Percentiles rank a stretch among this genome's conserved stretches.
Evolutionary conservation across 2,888 invertebrate genomes (phyloP).

Genomic region (Tipula vernalis): DNA sequence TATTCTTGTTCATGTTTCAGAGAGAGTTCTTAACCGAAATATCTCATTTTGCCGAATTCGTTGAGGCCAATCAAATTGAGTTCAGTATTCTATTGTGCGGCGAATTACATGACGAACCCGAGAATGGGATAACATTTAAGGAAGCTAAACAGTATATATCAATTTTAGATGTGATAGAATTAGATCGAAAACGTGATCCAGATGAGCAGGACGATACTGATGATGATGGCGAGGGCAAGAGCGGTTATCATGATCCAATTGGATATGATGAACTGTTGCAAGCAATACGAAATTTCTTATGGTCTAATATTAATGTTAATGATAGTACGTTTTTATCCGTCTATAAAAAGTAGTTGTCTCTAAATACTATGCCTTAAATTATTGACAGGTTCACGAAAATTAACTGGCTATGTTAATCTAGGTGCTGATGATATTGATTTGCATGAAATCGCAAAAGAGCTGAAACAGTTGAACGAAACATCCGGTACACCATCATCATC

Average conservation of each 20-base stretch:
- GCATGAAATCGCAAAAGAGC: background rate
- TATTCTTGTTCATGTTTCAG: conserved; percentile 11
- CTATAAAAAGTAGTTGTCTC: background rate
- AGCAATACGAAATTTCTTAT: conserved; percentile 20
- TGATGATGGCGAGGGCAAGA: conserved; percentile 14
- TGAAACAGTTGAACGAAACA: background rate
- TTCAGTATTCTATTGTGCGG: conserved; percentile 22
- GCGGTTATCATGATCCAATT: conserved; percentile 20
- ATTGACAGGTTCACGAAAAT: background rate
- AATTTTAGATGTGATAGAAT: conserved; percentile 22
- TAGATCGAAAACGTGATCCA: conserved; percentile 20
- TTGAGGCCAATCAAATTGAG: conserved; percentile 21
- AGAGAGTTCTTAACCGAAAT: conserved; percentile 20
- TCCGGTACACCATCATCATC: background rate
- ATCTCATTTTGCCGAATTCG: conserved; percentile 21
- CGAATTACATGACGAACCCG: conserved; percentile 20
- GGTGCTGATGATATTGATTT: conserved; percentile 6
- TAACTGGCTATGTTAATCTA: background rate
- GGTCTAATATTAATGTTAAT: conserved; percentile 20
- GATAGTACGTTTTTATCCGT: background rate
- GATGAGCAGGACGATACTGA: conserved; percentile 17
- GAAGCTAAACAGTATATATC: conserved; percentile 21
- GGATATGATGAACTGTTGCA: conserved; percentile 23
- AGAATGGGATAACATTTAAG: conserved; percentile 23
- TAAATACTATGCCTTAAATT: background rate